phyloP scores from a whole-genome alignment of 2,113 vertebrate genomes.

The Phalacrocorax pelagicus region DNA sequence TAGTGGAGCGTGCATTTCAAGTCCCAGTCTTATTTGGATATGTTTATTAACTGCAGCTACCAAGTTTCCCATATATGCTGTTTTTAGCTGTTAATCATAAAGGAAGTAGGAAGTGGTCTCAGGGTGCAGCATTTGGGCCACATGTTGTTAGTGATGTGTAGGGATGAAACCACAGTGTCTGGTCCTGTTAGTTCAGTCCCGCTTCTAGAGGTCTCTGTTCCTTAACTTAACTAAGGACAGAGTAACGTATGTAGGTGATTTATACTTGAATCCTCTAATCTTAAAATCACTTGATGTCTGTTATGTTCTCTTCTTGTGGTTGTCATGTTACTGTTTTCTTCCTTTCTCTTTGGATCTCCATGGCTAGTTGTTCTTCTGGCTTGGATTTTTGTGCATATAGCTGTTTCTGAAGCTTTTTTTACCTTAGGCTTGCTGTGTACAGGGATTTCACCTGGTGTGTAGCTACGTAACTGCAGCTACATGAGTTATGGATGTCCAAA shows the following conservation, averaged over 20 bases:
- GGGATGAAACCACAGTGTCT: neutral
- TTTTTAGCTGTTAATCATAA: neutral
- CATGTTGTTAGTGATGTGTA: neutral
- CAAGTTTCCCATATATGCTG: neutral
- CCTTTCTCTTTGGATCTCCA: neutral
- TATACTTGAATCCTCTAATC: neutral
- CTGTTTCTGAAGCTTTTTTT: neutral
- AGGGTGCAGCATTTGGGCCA: neutral
- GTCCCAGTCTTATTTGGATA: neutral
- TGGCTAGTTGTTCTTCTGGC: neutral
- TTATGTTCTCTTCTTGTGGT: neutral
- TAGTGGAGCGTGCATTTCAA: neutral
- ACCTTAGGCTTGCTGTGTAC: neutral
- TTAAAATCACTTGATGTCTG: neutral
- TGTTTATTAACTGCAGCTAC: neutral
- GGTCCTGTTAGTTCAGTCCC: neutral
- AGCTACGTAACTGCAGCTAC: neutral
- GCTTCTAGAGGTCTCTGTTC: neutral
- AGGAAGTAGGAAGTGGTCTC: neutral
- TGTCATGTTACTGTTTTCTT: neutral
- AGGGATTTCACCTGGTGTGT: neutral
- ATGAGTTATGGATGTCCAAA: neutral
- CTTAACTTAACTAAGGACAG: too few relatives aligned
- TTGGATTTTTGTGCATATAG: neutral
- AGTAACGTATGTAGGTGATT: too few relatives aligned